Percentiles rank a stretch among this genome's conserved stretches.
Conservation (phyloP, 2,797 vertebrate genomes). For the Pteronotus mesoamericanus region DNA sequence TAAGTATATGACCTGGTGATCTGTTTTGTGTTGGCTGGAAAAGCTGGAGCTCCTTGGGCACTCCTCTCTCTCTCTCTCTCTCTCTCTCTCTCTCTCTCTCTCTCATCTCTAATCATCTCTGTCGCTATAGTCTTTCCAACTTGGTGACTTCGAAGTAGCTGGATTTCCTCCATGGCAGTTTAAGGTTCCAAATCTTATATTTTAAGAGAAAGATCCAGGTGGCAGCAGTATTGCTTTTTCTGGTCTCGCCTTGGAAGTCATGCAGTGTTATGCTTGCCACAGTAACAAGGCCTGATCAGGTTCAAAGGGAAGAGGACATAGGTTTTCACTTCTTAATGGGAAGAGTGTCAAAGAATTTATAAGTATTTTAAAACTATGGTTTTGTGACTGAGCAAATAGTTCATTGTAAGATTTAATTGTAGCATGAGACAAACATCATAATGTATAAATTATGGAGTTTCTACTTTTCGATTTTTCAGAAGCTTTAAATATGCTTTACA, state of each 20-base stretch:
- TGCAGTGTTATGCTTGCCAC: neutral
- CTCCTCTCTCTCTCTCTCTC: neutral
- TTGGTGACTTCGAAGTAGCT: neutral
- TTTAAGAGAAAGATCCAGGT: neutral
- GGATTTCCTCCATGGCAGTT: neutral
- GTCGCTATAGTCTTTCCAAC: neutral
- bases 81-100: too few relatives aligned
- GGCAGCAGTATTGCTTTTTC: neutral
- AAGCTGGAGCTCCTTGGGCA: neutral
- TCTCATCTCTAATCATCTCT: neutral
- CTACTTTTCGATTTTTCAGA: constrained; percentile 66
- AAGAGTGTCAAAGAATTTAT: neutral
- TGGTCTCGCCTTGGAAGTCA: neutral
- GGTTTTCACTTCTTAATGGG: neutral
- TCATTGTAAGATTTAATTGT: neutral
- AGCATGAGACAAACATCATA: neutral
- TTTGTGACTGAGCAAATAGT: neutral
- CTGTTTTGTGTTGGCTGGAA: neutral
- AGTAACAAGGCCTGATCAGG: neutral
- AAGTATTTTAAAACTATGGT: neutral
- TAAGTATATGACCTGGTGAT: neutral
- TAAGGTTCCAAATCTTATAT: neutral
- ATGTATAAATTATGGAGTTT: constrained; percentile 13
- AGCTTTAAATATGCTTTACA: constrained; percentile 69
- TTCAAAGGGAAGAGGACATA: neutral